phyloP scores from a whole-genome alignment of 2,888 invertebrate species.

The Oxyscelio sp. region DNA sequence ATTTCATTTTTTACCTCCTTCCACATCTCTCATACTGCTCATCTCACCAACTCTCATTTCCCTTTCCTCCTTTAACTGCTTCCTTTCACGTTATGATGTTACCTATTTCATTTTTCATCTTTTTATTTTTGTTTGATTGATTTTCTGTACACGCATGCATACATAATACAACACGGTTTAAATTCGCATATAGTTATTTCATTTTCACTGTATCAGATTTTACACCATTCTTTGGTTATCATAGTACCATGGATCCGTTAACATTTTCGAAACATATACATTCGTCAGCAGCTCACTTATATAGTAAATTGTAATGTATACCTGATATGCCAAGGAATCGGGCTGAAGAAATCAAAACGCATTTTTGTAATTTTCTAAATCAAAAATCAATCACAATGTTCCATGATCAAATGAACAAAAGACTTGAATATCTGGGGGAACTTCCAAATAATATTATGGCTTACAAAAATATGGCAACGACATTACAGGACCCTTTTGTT shows the following conservation, averaged over 20 bases:
- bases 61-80: no score
- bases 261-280: constrained; percentile 13
- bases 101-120: no score
- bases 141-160: no score
- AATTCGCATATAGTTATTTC: no score
- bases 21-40: no score
- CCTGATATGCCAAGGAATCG: constrained; percentile 31
- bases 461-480: constrained; percentile 21
- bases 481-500: constrained; percentile 22
- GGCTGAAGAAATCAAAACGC: constrained; percentile 13
- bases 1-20: no score
- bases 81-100: no score
- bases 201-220: no score
- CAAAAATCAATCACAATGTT: constrained; percentile 1
- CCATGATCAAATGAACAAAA: constrained; percentile 10
- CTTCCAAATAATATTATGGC: constrained; percentile 12
- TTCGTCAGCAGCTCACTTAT: constrained; percentile 5
- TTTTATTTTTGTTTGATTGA: no score
- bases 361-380: constrained; percentile 27
- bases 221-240: no score
- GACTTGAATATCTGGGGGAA: constrained; percentile 29
- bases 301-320: constrained; percentile 20
- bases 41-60: no score
- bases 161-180: no score
- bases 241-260: constrained; percentile 39